A percentile compares a stretch with the other conserved stretches of the same genome.
These are phyloP conservation scores for Flexamia atlantica DNA, from an alignment of 2,888 invertebrate genomes.

Conservation along the genomic window DNA sequence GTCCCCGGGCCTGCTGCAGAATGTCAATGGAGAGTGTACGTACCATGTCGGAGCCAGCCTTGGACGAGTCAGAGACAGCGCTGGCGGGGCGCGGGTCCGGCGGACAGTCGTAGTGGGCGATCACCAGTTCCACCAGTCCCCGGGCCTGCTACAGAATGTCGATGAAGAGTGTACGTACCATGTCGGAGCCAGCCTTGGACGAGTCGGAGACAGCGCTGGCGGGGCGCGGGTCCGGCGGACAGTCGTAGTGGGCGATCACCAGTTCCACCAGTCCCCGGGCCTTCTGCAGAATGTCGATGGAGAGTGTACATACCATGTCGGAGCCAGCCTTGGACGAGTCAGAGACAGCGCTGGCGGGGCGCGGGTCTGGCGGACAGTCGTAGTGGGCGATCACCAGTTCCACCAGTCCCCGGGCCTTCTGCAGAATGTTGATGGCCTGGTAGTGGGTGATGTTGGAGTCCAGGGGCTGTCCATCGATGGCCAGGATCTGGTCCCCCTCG, in stretches of 20 bases:
- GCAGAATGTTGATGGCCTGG: slow-evolving; percentile 79
- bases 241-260: too few species aligned
- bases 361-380: slow-evolving; percentile 75
- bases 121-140: slow-evolving; percentile 82
- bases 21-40: slow-evolving; percentile 89
- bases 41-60: slow-evolving; percentile 88
- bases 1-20: slow-evolving; percentile 83
- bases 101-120: slow-evolving; percentile 78
- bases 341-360: slow-evolving; percentile 83
- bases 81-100: too few species aligned
- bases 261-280: slow-evolving; percentile 84
- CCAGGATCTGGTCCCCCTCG: slow-evolving; percentile 90
- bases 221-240: slow-evolving; percentile 72
- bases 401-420: slow-evolving; percentile 84
- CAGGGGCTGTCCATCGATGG: slow-evolving; percentile 88
- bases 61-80: too few species aligned
- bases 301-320: slow-evolving; percentile 81
- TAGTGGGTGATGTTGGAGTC: slow-evolving; percentile 76
- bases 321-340: slow-evolving; percentile 83
- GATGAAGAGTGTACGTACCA: slow-evolving; percentile 91
- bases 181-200: slow-evolving; percentile 84
- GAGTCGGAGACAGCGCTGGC: slow-evolving; percentile 84
- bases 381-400: slow-evolving; percentile 81
- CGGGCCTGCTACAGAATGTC: slow-evolving; percentile 84
- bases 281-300: slow-evolving; percentile 84